Evolutionary conservation across 2,888 invertebrate genomes (phyloP).

Genomic region (Idaea straminata): DNA sequence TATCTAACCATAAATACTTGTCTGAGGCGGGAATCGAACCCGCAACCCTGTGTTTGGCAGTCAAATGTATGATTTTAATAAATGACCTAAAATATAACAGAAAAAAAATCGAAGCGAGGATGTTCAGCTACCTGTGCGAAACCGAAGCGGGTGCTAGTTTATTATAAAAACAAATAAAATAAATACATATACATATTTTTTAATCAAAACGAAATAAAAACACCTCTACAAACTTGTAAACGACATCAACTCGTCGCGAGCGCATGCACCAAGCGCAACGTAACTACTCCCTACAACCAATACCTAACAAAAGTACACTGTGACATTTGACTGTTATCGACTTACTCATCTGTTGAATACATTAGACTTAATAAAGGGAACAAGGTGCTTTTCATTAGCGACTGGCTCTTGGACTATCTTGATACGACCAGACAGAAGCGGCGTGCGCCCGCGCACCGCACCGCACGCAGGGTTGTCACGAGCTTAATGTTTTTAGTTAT

Average conservation of each 20-base stretch:
- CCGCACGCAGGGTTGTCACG: conserved; percentile 24
- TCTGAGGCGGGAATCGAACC: too few relatives aligned
- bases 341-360: conserved; percentile 68
- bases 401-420: conserved; percentile 57
- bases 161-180: too few relatives aligned
- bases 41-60: too few relatives aligned
- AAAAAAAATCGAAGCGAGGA: too few relatives aligned
- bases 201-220: background rate
- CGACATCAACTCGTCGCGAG: background rate
- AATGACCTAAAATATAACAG: too few relatives aligned
- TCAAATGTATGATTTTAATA: too few relatives aligned
- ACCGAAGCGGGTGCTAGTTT: too few relatives aligned
- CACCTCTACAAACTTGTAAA: background rate
- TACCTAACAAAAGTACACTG: conserved; percentile 33
- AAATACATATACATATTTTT: too few relatives aligned
- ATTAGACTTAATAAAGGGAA: conserved; percentile 77
- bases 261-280: background rate
- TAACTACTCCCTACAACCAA: conserved; percentile 30
- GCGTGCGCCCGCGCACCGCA: conserved; percentile 20
- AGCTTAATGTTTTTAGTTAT: background rate
- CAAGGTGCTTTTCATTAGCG: conserved; percentile 73
- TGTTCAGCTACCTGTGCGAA: too few relatives aligned
- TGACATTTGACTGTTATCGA: conserved; percentile 70
- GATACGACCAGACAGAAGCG: conserved; percentile 48
- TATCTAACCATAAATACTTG: too few relatives aligned